phyloP scores from a whole-genome alignment of 2,797 vertebrate genomes.

The Danio choprae region DNA sequence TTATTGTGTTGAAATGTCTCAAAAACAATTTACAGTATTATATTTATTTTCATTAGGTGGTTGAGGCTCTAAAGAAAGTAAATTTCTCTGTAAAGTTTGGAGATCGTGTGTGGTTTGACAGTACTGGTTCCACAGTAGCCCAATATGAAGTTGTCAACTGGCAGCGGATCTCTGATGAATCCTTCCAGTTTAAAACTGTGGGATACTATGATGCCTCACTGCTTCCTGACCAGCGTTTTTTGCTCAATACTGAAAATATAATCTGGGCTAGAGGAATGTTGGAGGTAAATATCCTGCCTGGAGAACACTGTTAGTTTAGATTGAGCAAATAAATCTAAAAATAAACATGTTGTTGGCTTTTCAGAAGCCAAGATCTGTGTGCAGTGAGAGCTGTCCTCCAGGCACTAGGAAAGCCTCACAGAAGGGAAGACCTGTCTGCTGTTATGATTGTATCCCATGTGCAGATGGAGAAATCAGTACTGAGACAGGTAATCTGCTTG shows the following conservation, averaged over 20 bases:
- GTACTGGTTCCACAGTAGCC: slow-evolving; percentile 72
- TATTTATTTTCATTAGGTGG: slow-evolving; percentile 62
- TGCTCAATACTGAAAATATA: slow-evolving; percentile 67
- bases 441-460: slow-evolving; percentile 75
- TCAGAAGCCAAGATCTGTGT: slow-evolving; percentile 76
- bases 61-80: slow-evolving; percentile 72
- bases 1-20: background rate
- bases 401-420: slow-evolving; percentile 75
- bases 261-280: slow-evolving; percentile 70
- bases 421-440: slow-evolving; percentile 75
- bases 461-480: slow-evolving; percentile 79
- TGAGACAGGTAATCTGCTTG: slow-evolving; percentile 70
- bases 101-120: slow-evolving; percentile 76
- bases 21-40: background rate
- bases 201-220: slow-evolving; percentile 76
- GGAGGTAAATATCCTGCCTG: slow-evolving; percentile 59
- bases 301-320: background rate
- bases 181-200: slow-evolving; percentile 73
- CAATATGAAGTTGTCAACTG: slow-evolving; percentile 79
- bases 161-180: slow-evolving; percentile 68
- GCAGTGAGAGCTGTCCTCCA: slow-evolving; percentile 74
- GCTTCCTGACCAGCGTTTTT: slow-evolving; percentile 69
- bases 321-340: background rate
- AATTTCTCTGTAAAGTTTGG: slow-evolving; percentile 74
- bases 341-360: background rate